phyloP scores from a whole-genome alignment of 2,113 vertebrate genomes.

The Archocentrus centrarchus region DNA sequence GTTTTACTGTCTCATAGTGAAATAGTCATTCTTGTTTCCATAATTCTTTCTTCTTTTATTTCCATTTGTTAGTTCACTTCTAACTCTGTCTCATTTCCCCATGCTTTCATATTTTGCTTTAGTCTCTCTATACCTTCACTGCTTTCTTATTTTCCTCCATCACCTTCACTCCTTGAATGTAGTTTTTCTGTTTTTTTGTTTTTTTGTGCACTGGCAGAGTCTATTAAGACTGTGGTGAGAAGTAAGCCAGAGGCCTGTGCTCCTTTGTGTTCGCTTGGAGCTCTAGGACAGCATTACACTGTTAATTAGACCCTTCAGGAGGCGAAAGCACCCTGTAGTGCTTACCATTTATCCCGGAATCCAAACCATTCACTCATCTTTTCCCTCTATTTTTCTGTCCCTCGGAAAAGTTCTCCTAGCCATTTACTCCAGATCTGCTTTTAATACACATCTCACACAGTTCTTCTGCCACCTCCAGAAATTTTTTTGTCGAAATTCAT shows the following conservation, averaged over 20 bases:
- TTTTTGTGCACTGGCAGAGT: conserved; percentile 18
- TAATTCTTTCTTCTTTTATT: not conserved
- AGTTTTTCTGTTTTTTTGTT: conserved; percentile 12
- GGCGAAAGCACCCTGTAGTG: conserved; percentile 14
- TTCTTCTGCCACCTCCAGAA: not conserved
- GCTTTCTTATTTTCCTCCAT: not conserved
- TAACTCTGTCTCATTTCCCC: not conserved
- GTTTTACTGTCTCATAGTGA: conserved; percentile 54
- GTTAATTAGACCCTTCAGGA: conserved; percentile 71
- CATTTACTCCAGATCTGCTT: not conserved
- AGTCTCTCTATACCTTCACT: not conserved
- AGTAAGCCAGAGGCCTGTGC: conserved; percentile 8
- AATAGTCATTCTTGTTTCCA: conserved; percentile 18
- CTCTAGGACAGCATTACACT: conserved; percentile 67
- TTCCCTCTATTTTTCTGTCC: not conserved
- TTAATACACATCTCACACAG: not conserved
- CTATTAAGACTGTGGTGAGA: conserved; percentile 29
- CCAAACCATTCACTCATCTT: conserved; percentile 20
- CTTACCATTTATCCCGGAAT: conserved; percentile 31
- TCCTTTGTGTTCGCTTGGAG: conserved; percentile 18
- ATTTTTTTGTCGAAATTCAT: conserved; percentile 15
- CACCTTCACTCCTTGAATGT: conserved; percentile 15
- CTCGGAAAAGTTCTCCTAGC: not conserved
- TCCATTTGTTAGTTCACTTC: not conserved
- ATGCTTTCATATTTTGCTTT: not conserved